Percentiles rank a stretch among this genome's conserved stretches.
Evolutionary conservation across 2,888 invertebrate species (phyloP).

Genomic region (Tortricodes alternella): DNA sequence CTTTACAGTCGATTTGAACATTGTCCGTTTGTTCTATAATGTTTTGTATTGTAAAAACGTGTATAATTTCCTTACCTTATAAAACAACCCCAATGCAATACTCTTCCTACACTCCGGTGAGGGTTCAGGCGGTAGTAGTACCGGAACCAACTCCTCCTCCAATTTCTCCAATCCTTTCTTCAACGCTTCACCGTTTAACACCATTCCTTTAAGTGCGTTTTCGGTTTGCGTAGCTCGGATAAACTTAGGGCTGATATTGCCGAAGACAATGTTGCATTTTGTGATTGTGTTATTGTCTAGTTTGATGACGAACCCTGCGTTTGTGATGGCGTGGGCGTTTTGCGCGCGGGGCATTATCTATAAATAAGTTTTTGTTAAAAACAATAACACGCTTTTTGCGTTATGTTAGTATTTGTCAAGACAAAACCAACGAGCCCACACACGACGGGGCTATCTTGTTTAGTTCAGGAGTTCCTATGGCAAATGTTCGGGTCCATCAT

Average conservation of each 20-base stretch:
- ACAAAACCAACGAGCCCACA: too few species aligned
- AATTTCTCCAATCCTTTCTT: slow-evolving; percentile 78
- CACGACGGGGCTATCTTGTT: too few species aligned
- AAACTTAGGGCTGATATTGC: slow-evolving; percentile 83
- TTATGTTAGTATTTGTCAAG: too few species aligned
- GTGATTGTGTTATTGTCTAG: slow-evolving; percentile 68
- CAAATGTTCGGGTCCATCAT: too few species aligned
- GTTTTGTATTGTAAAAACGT: too few species aligned
- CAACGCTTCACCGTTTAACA: slow-evolving; percentile 68
- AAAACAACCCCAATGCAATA: slow-evolving; percentile 89
- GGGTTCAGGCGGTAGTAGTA: slow-evolving; percentile 85
- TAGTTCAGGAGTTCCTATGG: too few species aligned
- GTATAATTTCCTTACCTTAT: slow-evolving; percentile 86
- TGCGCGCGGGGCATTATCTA: slow-evolving; percentile 90
- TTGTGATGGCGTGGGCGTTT: slow-evolving; percentile 90
- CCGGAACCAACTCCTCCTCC: slow-evolving; percentile 84
- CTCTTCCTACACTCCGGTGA: slow-evolving; percentile 86
- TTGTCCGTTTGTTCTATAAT: too few species aligned
- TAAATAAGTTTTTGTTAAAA: slow-evolving; percentile 40
- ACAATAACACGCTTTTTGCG: too few species aligned
- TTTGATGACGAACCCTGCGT: slow-evolving; percentile 87
- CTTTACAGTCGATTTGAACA: too few species aligned
- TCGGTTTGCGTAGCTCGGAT: slow-evolving; percentile 84
- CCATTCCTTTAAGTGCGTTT: slow-evolving; percentile 63
- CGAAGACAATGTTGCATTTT: slow-evolving; percentile 84